Base-by-base conservation (phyloP, 2,113 vertebrate species). In the Neotoma lepida region DNA sequence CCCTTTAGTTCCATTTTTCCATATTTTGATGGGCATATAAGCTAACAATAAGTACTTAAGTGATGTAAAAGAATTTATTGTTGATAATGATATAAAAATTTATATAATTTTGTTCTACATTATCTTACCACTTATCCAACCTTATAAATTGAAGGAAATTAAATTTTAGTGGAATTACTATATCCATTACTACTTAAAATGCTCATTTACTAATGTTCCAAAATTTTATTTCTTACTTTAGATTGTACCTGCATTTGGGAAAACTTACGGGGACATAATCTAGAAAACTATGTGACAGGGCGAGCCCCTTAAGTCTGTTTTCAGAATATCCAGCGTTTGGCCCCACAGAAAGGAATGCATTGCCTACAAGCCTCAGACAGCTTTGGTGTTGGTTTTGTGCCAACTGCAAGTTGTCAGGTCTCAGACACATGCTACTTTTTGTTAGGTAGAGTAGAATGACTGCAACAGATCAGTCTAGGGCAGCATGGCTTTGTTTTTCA, bases 401-500 rank as follows among this genome's bases (percentile, higher is more conserved):
- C 86, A 90, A 64, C 24, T 58, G 2, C 7, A 95, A 88, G 73
- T 93, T 90, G 61, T 92, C 33, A 63, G n/a, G 44, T 93, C 35
- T 61, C 71, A 91, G 63, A n/a, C 9, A 76, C 71, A 76, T 73
- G 77, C 92, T 94, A 58, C 86, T 66, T 49, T 77, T 96, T 96
- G 71, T 97, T 80, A 76, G 68, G 63, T 81, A 84, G 18, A 64
- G 61, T 35, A 30, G 85, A 95, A 96, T 9, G 26, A 95, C 96
- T 6, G 26, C 82, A 78, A 30, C 5, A 12, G 5, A 85, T 82
- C 68, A 92, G 78, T 71, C 80, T 30, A 93, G 87, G 66, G 90
- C 39, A 89, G 82, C 70, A n/a, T 66, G 26, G 73, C 58, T 91
- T 93, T 84, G 93, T 86, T 96, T 97, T 97, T 93, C 86, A 97